A percentile compares a stretch with the other conserved stretches of the same genome.
Evolutionary conservation across 2,113 vertebrate species (phyloP).

Genomic region (Hipposideros armiger): DNA sequence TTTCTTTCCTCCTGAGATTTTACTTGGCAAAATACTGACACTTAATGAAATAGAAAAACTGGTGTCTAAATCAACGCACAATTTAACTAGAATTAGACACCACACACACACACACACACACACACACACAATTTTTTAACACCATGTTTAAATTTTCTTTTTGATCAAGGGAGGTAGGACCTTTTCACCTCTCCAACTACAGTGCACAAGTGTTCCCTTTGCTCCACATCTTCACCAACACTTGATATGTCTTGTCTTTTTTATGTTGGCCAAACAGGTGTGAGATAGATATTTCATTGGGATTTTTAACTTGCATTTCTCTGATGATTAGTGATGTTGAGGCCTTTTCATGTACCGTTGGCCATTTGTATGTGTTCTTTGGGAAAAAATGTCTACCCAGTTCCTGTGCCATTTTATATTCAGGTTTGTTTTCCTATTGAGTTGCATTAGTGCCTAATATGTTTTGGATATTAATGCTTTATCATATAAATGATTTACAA

Average conservation of each 20-base stretch:
- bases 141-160: neutral
- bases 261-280: neutral
- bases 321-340: neutral
- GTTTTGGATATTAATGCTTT: neutral
- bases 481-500: neutral
- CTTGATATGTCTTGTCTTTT: neutral
- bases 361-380: neutral
- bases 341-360: neutral
- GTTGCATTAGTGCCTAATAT: neutral
- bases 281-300: neutral
- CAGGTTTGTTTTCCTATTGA: neutral
- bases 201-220: neutral
- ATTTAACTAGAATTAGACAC: conserved; percentile 42
- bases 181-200: neutral
- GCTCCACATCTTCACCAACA: neutral
- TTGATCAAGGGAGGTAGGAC: neutral
- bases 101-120: neutral
- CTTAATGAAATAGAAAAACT: neutral
- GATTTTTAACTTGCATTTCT: neutral
- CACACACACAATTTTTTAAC: neutral
- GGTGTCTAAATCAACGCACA: conserved; percentile 8
- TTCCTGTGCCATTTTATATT: neutral
- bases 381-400: neutral
- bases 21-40: conserved; percentile 55
- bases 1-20: conserved; percentile 57